phyloP scores from a whole-genome alignment of 2,113 vertebrate species.

The Lutjanus erythropterus region DNA sequence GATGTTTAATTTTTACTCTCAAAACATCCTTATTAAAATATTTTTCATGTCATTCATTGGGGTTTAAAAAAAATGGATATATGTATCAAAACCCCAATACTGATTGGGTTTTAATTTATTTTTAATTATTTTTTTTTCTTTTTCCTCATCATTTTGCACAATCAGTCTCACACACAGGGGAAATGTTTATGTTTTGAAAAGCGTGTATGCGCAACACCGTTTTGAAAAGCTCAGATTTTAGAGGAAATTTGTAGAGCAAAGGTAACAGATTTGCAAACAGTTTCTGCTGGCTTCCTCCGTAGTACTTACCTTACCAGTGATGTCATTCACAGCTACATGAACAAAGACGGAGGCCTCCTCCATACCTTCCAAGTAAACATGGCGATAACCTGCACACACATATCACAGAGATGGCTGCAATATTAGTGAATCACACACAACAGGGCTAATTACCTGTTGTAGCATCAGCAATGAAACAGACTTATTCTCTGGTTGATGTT shows the following conservation, averaged over 20 bases:
- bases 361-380: constrained; percentile 98
- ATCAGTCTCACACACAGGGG: neutral
- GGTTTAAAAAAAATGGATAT: neutral
- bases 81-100: too few relatives aligned
- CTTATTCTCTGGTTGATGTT: neutral
- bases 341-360: constrained; percentile 99
- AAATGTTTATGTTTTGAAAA: neutral
- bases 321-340: constrained; percentile 94
- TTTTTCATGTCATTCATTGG: neutral
- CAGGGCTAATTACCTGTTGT: too few relatives aligned
- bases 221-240: neutral
- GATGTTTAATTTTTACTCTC: too few relatives aligned
- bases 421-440: too few relatives aligned
- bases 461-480: neutral
- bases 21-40: too few relatives aligned
- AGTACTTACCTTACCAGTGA: constrained; percentile 97
- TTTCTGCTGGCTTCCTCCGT: neutral
- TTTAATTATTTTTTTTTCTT: neutral
- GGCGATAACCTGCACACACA: constrained; percentile 91
- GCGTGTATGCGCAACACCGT: neutral
- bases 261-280: neutral
- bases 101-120: neutral
- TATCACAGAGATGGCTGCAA: too few relatives aligned
- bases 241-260: neutral
- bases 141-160: neutral